Base-by-base conservation (phyloP, 2,888 invertebrate genomes). In the Nemurella pictetii region DNA sequence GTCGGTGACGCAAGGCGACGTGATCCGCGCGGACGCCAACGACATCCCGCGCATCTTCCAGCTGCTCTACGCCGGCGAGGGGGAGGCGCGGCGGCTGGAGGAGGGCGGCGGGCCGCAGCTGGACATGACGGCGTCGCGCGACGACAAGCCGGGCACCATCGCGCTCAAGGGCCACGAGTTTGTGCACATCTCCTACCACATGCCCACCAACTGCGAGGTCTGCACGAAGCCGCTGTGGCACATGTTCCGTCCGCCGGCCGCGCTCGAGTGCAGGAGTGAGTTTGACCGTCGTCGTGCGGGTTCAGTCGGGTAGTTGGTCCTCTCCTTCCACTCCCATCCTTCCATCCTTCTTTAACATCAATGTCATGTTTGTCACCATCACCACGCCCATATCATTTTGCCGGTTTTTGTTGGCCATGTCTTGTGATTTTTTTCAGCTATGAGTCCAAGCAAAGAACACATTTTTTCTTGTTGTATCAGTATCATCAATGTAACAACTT, bases 21-120 rank as follows among this genome's bases (percentile, higher is more conserved):
- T 99, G 89, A 98, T 99, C 90, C 95, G 99, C 90, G 99, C 98
- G 85, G 98, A 99, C 93, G 97, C 98, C 91, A 98, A 97, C 94
- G 98, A 99, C 93, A 98, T 99, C 91, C 99, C 99, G 89, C 95
- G 98, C 91, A 99, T 99, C 92, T 99, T 99, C 92, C 94, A 98
- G 93, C 93, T 99, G 89, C 92, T 99, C 89, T 99, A 99, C 91
- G 98, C 99, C 87, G 98, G 98, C 86, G 98, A 99, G 92, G 98
- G 98, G 84, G 98, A 98, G 91, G 96, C 96, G 87, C 92, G 96
- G 86, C 93, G 96, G 86, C 95, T 96, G 26, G 95, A 95, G 83
- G 94, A 94, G 85, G 91, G 90, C 85, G 80, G 84, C 28, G 26
- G 86, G 80, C 84, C 86, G 25, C 86, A 85, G 36, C 80, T 85